Conservation (phyloP, 2,888 invertebrate species). For the Trachelus tabidus region DNA sequence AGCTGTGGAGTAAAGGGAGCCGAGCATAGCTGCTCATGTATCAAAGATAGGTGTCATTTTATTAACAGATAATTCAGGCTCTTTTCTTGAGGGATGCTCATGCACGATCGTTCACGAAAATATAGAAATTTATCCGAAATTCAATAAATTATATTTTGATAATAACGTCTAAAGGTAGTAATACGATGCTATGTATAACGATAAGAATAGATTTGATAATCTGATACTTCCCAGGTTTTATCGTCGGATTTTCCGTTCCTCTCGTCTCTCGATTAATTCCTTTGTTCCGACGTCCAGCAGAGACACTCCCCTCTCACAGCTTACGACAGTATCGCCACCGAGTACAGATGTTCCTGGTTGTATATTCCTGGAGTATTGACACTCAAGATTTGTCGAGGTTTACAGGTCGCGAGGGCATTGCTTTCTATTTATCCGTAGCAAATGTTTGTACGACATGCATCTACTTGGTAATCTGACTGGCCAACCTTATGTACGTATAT, state of each 20-base stretch:
- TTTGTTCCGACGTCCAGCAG: background rate
- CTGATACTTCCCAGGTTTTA: background rate
- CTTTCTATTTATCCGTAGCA: conserved; percentile 3
- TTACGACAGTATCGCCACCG: background rate
- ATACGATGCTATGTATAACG: too few species aligned
- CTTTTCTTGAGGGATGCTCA: background rate
- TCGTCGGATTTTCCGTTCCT: background rate
- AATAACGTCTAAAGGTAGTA: background rate
- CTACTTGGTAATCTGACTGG: background rate
- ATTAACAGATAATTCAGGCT: background rate
- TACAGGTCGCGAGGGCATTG: background rate
- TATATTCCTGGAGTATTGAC: background rate
- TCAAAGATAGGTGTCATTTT: background rate
- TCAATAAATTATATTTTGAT: background rate
- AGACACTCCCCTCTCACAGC: background rate
- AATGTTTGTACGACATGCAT: background rate
- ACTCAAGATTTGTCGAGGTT: conserved; percentile 1
- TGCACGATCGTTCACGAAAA: background rate
- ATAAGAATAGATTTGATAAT: too few species aligned
- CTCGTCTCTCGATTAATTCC: background rate
- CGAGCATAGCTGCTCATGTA: background rate
- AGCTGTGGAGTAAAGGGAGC: background rate
- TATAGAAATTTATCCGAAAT: background rate
- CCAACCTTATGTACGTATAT: background rate
- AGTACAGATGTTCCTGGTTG: background rate